Base-by-base conservation (phyloP, 92 coral and sea anemone species). In the Siderastrea radians region DNA sequence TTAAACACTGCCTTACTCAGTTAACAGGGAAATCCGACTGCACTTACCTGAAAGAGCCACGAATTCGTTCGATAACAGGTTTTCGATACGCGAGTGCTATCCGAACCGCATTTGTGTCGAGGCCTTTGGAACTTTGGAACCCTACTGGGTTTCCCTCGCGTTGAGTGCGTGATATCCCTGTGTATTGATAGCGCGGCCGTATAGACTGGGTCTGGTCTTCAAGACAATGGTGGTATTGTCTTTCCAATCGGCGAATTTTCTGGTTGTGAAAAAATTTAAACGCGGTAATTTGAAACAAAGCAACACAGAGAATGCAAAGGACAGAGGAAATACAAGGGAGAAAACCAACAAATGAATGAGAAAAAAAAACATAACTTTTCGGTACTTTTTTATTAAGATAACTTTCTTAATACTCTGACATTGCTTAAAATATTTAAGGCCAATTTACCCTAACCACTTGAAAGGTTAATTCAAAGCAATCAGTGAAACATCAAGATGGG, bases 161-260 rank as follows among this genome's bases (percentile, higher is more conserved):
- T 69, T 49, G 50, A 70, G 55, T 70, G 86, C 86, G 86, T 82
- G 86, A 82, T 82, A 57, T 63, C 72, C 3, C 86, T 17, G 43
- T 69, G 86, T 82, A 82, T 82, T 82, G 86, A 71, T 82, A 55
- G 77, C 77, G 78, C 86, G 86, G 84, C 72, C 77, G 74, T n/a
- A 69, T 47, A 82, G 86, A 70, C 86, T 82, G 86, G 86, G 86
- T 12, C 69, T 82, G 78, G 58, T 47, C 49, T 5, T 14, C 5
- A 53, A 82, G 60, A 82, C 86, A 82, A 82, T 82, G 44, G 69
- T 44, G 2, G 68, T 72, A 69, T 82, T 82, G 86, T 82, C 26
- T 82, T 70, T 11, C 75, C 47, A 19, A 19, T 46, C 9, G 9
- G 45, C 38, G 19, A 58, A 70, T 82, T 82, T 82, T 82, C 77